Percentiles rank a stretch among this genome's conserved stretches.
Conservation (phyloP, 2,113 vertebrate genomes). For the Rissa tridactyla region DNA sequence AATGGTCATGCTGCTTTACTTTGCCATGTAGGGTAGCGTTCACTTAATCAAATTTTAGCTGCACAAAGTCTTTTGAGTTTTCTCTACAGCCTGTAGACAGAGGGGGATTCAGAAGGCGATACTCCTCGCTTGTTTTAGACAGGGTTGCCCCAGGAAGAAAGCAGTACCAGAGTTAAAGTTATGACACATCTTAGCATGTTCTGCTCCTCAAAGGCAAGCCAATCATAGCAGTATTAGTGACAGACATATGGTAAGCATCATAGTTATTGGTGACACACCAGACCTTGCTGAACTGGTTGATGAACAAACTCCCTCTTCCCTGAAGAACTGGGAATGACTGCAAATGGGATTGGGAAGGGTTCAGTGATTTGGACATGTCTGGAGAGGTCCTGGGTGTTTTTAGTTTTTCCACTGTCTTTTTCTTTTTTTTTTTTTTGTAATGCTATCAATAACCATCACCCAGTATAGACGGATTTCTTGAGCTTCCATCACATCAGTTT, state of each 20-base stretch:
- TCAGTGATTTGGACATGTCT: not conserved
- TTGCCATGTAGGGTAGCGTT: not conserved
- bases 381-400: not conserved
- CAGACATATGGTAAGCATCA: not conserved
- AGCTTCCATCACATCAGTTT: not conserved
- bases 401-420: rapidly evolving
- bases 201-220: not conserved
- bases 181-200: not conserved
- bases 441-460: not conserved
- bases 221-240: not conserved
- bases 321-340: not conserved
- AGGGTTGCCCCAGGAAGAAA: not conserved
- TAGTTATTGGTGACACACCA: not conserved
- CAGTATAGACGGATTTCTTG: not conserved
- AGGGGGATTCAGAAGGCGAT: not conserved
- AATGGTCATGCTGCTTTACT: not conserved
- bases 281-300: not conserved
- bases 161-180: not conserved
- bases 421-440: not conserved
- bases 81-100: not conserved
- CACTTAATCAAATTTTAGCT: not conserved
- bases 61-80: not conserved
- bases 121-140: not conserved
- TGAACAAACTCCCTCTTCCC: not conserved
- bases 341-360: not conserved